Evolutionary conservation across 2,888 invertebrate genomes (phyloP), one percentile per base, ranked within the genome.

Genomic region (Pammene fasciana): DNA sequence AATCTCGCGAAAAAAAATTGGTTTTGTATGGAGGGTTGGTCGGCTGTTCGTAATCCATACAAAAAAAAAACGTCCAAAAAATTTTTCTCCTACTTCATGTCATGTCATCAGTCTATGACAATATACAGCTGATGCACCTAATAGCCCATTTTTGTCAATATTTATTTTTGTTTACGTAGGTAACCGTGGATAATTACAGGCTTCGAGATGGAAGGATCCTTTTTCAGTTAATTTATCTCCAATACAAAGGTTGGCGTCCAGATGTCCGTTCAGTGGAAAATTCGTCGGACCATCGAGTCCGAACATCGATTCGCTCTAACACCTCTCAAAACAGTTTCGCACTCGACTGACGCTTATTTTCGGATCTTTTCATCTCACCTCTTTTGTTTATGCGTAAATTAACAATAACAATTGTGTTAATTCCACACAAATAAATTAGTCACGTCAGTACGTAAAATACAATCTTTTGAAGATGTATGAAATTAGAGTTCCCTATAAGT

Each of bases 261-360:
- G 83, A 87, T 83, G 86, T 82, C 90, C 90, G 87, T 85, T 88
- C 87, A 89, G 90, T 91, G 92, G 92, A 92, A 92, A 92, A 90
- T 91, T 89, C 86, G 88, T 81, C 88, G 90, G 89, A 85, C 90
- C 90, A 88, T 82, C 89, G 88, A 89, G 86, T 90, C 85, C 86
- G 85, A 86, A 82, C 86, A 85, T 82, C 86, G 86, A 88, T 84
- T 89, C 88, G 85, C 87, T 86, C 87, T 85, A 89, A 90, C 92
- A 89, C 92, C 92, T 92, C 90, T 88, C 88, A 88, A 92, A 92
- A 89, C 87, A 81, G 82, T 86, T 88, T 90, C 85, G 89, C 92
- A 90, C 89, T 84, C 85, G 84, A 82, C 77, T 89, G 89, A 81
- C 88, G 87, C 82, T 88, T 88, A 91, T 92, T 92, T 92, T 92